phyloP scores from a whole-genome alignment of 2,797 vertebrate species.

The Dipus sagitta region DNA sequence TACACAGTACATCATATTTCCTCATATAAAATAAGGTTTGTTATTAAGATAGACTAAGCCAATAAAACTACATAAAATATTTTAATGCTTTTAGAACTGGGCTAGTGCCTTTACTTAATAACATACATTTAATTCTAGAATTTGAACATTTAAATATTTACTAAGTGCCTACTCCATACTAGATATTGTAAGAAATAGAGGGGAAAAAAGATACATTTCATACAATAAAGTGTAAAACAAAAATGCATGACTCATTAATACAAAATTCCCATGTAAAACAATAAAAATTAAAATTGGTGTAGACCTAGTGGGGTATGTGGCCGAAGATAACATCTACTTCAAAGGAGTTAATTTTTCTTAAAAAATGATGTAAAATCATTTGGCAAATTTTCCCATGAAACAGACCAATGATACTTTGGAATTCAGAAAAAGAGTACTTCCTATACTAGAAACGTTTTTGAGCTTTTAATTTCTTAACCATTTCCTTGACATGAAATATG shows the following conservation, averaged over 20 bases:
- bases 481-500: background rate
- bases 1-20: background rate
- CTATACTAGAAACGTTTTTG: background rate
- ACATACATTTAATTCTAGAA: background rate
- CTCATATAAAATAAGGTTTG: background rate
- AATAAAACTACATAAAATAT: slow-evolving; percentile 31
- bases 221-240: background rate
- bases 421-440: background rate
- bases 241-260: background rate
- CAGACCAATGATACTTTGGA: background rate
- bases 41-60: background rate
- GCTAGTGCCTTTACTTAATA: background rate
- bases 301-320: background rate
- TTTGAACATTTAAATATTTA: background rate
- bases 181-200: background rate
- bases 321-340: background rate
- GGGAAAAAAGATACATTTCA: background rate
- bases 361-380: slow-evolving; percentile 9
- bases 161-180: background rate
- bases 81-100: background rate
- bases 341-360: background rate
- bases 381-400: background rate
- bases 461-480: background rate
- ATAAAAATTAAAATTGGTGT: background rate
- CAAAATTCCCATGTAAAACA: background rate